Percentiles rank a stretch among this genome's conserved stretches.
Conservation (phyloP, 2,888 invertebrate genomes). For the Meteorus colon region DNA sequence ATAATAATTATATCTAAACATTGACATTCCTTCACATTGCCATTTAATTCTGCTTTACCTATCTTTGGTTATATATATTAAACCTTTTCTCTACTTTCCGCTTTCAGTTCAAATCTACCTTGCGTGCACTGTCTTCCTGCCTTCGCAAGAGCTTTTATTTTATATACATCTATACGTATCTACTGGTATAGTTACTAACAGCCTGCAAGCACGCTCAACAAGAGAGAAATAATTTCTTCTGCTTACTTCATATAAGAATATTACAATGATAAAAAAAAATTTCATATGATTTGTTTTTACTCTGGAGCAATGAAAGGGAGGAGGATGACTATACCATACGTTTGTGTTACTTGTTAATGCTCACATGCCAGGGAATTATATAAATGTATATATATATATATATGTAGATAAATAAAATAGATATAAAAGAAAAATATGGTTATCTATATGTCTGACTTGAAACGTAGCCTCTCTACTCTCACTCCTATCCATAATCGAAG, state of each 20-base stretch:
- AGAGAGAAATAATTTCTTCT: background rate
- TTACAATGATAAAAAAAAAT: background rate
- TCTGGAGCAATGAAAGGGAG: background rate
- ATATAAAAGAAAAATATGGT: background rate
- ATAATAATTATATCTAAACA: background rate
- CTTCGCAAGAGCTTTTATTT: slow-evolving; percentile 1
- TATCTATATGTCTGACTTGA: background rate
- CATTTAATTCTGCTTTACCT: background rate
- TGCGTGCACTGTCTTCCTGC: slow-evolving; percentile 3
- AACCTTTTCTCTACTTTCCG: slow-evolving; percentile 5
- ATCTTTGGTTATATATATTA: background rate
- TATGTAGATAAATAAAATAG: background rate
- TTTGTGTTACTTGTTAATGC: background rate
- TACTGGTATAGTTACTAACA: slow-evolving; percentile 34
- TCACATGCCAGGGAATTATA: background rate
- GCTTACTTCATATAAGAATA: background rate
- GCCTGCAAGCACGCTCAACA: slow-evolving; percentile 43
- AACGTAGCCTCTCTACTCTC: background rate
- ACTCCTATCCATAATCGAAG: background rate
- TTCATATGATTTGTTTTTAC: background rate
- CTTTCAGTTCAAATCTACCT: background rate
- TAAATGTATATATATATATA: background rate
- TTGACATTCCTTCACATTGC: slow-evolving; percentile 12
- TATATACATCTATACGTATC: background rate
- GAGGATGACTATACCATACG: background rate